Evolutionary conservation across 2,113 vertebrate genomes (phyloP).

Genomic region (Lagenorhynchus albirostris): DNA sequence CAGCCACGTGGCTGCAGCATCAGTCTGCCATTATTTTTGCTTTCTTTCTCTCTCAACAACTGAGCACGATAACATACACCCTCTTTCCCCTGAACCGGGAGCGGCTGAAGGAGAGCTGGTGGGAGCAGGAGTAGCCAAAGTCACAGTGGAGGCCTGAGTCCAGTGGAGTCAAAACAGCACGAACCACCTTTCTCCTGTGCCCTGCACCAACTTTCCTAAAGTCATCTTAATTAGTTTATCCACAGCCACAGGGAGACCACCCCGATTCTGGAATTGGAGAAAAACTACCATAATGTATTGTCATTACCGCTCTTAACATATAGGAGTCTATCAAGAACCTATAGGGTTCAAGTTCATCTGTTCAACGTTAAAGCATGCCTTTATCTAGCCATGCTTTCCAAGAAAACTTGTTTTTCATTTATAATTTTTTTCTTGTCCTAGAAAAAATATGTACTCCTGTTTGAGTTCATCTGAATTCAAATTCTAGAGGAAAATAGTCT

Average conservation of each 20-base stretch:
- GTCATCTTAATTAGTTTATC: neutral
- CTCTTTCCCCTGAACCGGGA: too few relatives aligned
- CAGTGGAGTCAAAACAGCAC: too few relatives aligned
- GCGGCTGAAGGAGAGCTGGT: too few relatives aligned
- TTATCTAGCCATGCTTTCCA: slow-evolving; percentile 17
- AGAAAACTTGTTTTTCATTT: slow-evolving; percentile 18
- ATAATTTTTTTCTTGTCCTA: neutral
- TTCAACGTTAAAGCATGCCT: neutral
- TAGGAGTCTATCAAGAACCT: neutral
- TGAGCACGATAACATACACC: too few relatives aligned
- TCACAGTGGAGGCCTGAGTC: too few relatives aligned
- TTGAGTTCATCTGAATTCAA: slow-evolving; percentile 46
- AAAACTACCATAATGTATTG: neutral
- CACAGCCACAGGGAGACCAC: neutral
- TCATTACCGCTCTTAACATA: neutral
- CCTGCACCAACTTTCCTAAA: neutral
- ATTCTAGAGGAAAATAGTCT: slow-evolving; percentile 29
- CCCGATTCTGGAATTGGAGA: neutral
- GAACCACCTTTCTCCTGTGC: too few relatives aligned
- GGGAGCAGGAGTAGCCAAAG: too few relatives aligned
- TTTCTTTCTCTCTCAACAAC: too few relatives aligned
- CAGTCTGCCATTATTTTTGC: too few relatives aligned
- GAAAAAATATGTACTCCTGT: neutral
- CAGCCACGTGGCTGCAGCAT: too few relatives aligned
- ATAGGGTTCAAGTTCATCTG: neutral